phyloP scores from a whole-genome alignment of 2,113 vertebrate species.

The Urocitellus parryii region DNA sequence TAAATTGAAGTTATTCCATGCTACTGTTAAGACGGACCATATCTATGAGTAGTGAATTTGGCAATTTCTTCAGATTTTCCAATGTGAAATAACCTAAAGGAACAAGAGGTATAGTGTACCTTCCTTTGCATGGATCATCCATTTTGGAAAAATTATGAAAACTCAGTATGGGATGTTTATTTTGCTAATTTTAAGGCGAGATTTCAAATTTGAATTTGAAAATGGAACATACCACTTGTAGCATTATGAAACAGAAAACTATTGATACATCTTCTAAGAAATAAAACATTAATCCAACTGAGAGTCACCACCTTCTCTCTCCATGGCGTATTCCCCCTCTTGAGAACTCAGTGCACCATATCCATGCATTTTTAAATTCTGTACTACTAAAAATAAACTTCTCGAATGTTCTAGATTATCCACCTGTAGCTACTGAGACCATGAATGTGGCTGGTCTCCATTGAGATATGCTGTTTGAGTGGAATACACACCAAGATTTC shows the following conservation, averaged over 20 bases:
- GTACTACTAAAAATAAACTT: background rate
- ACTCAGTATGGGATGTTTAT: background rate
- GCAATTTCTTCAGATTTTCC: background rate
- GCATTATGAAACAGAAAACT: background rate
- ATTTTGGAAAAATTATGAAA: background rate
- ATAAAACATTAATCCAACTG: background rate
- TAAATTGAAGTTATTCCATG: background rate
- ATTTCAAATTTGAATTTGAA: slow-evolving; percentile 2
- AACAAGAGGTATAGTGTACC: background rate
- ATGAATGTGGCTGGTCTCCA: background rate
- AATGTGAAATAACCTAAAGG: background rate
- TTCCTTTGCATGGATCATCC: background rate
- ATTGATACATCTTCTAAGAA: background rate
- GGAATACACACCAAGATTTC: background rate
- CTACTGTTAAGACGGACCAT: background rate
- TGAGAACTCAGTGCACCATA: background rate
- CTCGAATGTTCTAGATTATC: background rate
- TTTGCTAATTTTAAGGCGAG: background rate
- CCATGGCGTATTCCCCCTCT: background rate
- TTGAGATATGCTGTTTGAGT: background rate
- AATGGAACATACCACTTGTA: background rate
- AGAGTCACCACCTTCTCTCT: background rate
- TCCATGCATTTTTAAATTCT: background rate
- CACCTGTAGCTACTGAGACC: background rate
- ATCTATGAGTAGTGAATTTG: background rate